phyloP scores from a whole-genome alignment of 2,797 vertebrate species.

The Astyanax mexicanus region DNA sequence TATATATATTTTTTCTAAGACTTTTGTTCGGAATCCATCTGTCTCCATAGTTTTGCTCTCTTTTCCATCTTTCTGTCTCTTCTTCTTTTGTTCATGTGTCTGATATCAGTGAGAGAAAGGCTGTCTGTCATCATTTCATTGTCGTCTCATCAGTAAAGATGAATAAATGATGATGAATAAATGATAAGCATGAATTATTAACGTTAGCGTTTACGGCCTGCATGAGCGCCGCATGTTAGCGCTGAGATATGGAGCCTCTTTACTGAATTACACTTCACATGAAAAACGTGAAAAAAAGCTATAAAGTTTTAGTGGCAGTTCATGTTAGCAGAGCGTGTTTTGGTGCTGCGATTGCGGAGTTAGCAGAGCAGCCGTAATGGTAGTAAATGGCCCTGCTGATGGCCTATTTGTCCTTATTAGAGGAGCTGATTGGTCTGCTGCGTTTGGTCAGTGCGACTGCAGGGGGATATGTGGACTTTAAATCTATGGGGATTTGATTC shows the following conservation, averaged over 20 bases:
- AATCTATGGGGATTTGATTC: background rate
- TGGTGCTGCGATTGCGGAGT: background rate
- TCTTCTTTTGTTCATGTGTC: background rate
- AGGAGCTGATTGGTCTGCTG: background rate
- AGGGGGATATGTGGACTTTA: background rate
- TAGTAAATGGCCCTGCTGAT: background rate
- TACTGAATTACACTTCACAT: background rate
- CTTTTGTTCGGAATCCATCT: too few relatives aligned
- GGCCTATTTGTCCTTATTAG: background rate
- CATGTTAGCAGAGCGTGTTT: background rate
- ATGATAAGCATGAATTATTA: slow-evolving; percentile 46
- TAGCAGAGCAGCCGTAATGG: background rate
- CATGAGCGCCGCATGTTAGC: background rate
- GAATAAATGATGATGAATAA: slow-evolving; percentile 44
- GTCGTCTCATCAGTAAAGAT: slow-evolving; percentile 42
- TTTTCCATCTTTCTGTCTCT: background rate
- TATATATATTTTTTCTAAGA: too few relatives aligned
- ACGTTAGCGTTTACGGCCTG: slow-evolving; percentile 22
- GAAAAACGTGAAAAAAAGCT: background rate
- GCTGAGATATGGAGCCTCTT: background rate
- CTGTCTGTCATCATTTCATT: slow-evolving; percentile 42
- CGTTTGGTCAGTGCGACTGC: background rate
- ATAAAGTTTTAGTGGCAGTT: background rate
- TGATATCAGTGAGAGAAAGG: background rate
- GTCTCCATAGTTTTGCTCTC: too few relatives aligned